A percentile compares a stretch with the other conserved stretches of the same genome.
Conservation (phyloP, 2,113 vertebrate species). For the Petrocephalus microphthalmus region DNA sequence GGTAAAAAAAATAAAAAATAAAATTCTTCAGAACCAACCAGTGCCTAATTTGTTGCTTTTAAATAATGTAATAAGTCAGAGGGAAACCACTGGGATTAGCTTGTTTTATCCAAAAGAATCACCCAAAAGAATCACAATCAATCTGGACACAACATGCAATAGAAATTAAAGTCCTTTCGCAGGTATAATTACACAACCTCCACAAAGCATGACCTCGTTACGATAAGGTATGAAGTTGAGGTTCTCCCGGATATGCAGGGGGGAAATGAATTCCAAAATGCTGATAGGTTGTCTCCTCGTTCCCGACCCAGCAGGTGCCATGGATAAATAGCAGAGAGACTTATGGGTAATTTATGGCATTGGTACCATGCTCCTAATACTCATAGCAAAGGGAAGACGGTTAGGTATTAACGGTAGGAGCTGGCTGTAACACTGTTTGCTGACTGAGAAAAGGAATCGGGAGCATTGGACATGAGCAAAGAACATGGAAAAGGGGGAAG, state of each 20-base stretch:
- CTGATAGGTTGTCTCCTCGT: not conserved
- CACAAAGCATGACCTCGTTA: not conserved
- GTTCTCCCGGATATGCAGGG: not conserved
- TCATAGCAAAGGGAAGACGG: not conserved
- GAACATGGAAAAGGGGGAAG: slow-evolving; percentile 15
- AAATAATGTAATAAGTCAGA: not conserved
- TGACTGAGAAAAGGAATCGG: slow-evolving; percentile 22
- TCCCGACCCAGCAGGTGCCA: not conserved
- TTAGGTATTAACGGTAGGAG: not conserved
- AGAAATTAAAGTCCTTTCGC: not conserved
- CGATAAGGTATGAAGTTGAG: not conserved
- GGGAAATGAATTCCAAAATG: not conserved
- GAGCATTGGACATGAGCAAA: slow-evolving; percentile 34
- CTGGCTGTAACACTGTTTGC: not conserved
- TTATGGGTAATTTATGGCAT: not conserved
- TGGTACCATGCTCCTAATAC: not conserved
- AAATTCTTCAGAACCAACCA: not conserved
- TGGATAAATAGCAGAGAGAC: not conserved
- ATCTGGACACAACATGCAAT: slow-evolving; percentile 2
- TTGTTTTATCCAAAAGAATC: not conserved
- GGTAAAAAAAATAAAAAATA: no score
- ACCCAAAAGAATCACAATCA: not conserved
- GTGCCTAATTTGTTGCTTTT: not conserved
- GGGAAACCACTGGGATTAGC: not conserved
- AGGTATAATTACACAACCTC: not conserved